Evolutionary conservation across 2,113 vertebrate species (phyloP), one percentile per base, ranked within the genome.

Genomic region (Tragelaphus imberbis): DNA sequence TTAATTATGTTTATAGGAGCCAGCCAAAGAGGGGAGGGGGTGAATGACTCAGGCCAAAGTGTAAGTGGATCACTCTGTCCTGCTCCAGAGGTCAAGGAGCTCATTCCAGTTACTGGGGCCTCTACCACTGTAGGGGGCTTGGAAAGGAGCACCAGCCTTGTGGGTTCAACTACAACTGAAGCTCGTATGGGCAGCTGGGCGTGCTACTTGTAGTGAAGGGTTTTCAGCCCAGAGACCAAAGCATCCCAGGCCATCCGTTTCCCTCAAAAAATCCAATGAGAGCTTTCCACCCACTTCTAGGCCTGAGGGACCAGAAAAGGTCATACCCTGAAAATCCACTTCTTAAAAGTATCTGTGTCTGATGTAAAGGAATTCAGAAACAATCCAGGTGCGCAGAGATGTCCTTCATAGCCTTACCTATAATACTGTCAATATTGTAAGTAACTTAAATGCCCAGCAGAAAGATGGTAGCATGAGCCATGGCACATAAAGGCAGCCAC

Each of bases 1-100:
- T 88, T 96, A 75, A 85, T 93, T 95, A 88, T 88, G 87, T 95
- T 88, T 80, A 81, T 75, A 88, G 87, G 68, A 88, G 75, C 49
- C 82, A 81, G 28, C 95, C 81, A 71, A 25, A 80, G 55, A 7
- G 40, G 71, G 84, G 9, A 23, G 30, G 71, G 9, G 59, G 28
- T 88, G 53, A 75, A 75, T 84, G 49, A 61, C 82, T 16, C 33
- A 33, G 59, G 58, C 81, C 65, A 10, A 96, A 86, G n/a, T 55
- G 3, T 81, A 85, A 93, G 77, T 58, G 56, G 85, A 68, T 95
- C 77, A 44, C 30, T 27, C 13, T 21, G 16, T n/a, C 79, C 12
- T 51, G 53, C 61, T 13, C 23, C 77, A 30, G 21, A 88, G 53
- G 47, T 28, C 51, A 51, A 1, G 56, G 90, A 87, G 47, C 59